Conservation (phyloP, 2,888 invertebrate genomes). For the Malachius bipustulatus region DNA sequence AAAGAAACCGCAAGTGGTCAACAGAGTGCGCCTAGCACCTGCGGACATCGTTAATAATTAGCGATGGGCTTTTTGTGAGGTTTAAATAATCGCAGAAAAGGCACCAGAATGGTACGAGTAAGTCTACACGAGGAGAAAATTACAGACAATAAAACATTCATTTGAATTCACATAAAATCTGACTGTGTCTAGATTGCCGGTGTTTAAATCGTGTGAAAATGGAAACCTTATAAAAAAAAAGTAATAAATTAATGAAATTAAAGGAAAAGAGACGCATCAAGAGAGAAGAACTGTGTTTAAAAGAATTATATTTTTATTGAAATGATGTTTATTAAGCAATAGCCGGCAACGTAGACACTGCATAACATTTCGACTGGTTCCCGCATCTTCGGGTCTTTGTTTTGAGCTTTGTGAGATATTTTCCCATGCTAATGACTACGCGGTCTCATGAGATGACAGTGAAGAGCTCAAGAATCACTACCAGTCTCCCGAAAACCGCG, state of each 20-base stretch:
- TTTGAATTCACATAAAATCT: background rate
- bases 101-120: background rate
- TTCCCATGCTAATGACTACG: conserved; percentile 35
- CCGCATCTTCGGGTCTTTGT: conserved; percentile 17
- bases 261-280: too few relatives aligned
- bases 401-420: conserved; percentile 23
- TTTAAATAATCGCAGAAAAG: conserved; percentile 1
- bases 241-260: too few relatives aligned
- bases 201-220: too few relatives aligned
- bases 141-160: conserved; percentile 2
- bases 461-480: background rate
- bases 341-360: too few relatives aligned
- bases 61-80: conserved; percentile 1
- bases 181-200: too few relatives aligned
- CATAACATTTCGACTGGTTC: conserved; percentile 4
- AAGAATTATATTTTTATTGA: too few relatives aligned
- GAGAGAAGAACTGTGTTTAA: too few relatives aligned
- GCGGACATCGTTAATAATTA: conserved; percentile 25
- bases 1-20: conserved; percentile 18
- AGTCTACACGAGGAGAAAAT: background rate
- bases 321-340: too few relatives aligned
- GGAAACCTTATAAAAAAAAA: too few relatives aligned
- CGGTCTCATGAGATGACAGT: conserved; percentile 16
- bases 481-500: conserved; percentile 3
- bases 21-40: conserved; percentile 19